Percentiles rank a stretch among this genome's conserved stretches.
These are phyloP conservation scores for Synergus umbraculus DNA, from an alignment of 2,888 invertebrate genomes.

Conservation along the genomic window DNA sequence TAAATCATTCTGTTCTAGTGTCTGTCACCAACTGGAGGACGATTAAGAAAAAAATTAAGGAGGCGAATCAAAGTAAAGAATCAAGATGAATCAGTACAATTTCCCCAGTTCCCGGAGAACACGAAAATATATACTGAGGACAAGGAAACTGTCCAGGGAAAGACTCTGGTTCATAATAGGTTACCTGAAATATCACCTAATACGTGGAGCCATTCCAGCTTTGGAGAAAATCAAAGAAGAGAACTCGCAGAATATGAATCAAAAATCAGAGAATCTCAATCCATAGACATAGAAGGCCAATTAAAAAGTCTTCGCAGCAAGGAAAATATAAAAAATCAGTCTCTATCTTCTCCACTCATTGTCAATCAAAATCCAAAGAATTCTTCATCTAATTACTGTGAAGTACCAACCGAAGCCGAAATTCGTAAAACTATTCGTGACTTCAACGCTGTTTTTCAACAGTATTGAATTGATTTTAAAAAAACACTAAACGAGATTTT, in stretches of 20 bases:
- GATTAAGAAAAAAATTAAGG: neutral
- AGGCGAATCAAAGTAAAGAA: neutral
- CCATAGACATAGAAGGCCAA: neutral
- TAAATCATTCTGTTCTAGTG: conserved; percentile 7
- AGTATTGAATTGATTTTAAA: neutral
- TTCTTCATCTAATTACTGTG: neutral
- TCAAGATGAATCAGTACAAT: neutral
- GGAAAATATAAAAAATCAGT: neutral
- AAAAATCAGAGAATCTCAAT: neutral
- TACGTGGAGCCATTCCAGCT: neutral
- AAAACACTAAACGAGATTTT: neutral
- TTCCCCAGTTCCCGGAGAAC: neutral
- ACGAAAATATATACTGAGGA: neutral
- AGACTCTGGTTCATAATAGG: neutral
- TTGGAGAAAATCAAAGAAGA: neutral
- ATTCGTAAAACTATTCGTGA: neutral
- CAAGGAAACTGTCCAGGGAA: neutral
- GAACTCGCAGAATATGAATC: neutral
- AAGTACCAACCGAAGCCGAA: neutral
- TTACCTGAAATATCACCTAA: neutral
- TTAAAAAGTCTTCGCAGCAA: neutral
- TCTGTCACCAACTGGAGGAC: neutral
- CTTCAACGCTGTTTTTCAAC: neutral
- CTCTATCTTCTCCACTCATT: neutral
- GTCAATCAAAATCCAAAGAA: neutral